A percentile compares a stretch with the other conserved stretches of the same genome.
Conservation (phyloP, 92 coral and sea anemone genomes). For the Siderastrea radians region DNA sequence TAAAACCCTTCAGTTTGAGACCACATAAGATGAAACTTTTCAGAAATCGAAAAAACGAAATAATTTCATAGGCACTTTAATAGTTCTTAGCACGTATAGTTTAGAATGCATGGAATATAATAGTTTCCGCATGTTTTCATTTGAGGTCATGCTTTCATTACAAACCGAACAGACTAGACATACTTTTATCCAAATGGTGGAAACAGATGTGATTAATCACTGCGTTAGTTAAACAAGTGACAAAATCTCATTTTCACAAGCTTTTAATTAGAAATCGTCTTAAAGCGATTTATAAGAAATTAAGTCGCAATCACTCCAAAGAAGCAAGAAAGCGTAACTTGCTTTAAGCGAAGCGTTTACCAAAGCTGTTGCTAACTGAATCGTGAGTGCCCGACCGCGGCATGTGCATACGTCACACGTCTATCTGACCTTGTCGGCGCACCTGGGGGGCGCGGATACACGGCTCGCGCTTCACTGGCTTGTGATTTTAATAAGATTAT, state of each 20-base stretch:
- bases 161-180: neutral
- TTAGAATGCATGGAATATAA: neutral
- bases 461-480: slow-evolving; percentile 3
- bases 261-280: neutral
- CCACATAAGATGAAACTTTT: too few relatives aligned
- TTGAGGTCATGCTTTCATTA: neutral
- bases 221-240: slow-evolving; percentile 14
- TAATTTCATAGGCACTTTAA: too few relatives aligned
- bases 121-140: neutral
- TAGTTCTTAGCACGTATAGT: neutral
- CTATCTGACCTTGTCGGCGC: slow-evolving; percentile 13
- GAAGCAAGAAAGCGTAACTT: neutral
- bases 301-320: neutral
- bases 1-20: too few relatives aligned
- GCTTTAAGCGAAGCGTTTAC: too few relatives aligned
- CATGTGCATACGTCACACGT: neutral
- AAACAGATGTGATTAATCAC: slow-evolving; percentile 17
- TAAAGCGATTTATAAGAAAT: slow-evolving; percentile 7
- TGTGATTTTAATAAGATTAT: neutral
- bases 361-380: neutral
- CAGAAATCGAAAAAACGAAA: too few relatives aligned
- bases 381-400: neutral
- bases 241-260: slow-evolving; percentile 2
- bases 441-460: neutral
- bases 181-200: neutral